phyloP scores from a whole-genome alignment of 2,113 vertebrate genomes.

The Corythaeola cristata region DNA sequence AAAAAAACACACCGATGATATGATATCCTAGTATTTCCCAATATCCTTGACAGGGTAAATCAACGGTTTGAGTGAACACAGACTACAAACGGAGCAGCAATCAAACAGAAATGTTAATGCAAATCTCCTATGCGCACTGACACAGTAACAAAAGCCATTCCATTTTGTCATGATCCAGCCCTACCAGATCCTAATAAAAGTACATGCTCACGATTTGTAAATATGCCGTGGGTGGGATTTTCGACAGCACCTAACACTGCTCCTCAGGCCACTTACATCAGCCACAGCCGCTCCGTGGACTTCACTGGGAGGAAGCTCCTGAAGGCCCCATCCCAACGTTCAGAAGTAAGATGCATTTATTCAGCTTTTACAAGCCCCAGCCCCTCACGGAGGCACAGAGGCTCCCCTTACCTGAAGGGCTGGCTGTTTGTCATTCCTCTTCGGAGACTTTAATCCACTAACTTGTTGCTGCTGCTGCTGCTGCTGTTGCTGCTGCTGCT shows the following conservation, averaged over 20 bases:
- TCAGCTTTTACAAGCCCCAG: background rate
- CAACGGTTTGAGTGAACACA: slow-evolving; percentile 35
- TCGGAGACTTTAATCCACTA: slow-evolving; percentile 88
- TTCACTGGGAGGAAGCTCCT: background rate
- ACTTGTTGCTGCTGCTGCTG: slow-evolving; percentile 85
- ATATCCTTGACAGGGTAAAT: slow-evolving; percentile 46
- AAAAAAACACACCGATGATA: background rate
- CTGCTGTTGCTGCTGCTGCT: slow-evolving; percentile 81
- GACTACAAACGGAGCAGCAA: slow-evolving; percentile 18
- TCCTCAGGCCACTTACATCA: background rate
- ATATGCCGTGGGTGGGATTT: background rate
- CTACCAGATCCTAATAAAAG: background rate
- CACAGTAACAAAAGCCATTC: slow-evolving; percentile 38
- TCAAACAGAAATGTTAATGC: slow-evolving; percentile 47
- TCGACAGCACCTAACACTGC: background rate
- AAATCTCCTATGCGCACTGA: slow-evolving; percentile 37
- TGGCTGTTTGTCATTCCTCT: slow-evolving; percentile 91
- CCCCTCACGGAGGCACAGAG: rapidly evolving
- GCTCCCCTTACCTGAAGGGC: slow-evolving; percentile 85
- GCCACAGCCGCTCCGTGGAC: background rate
- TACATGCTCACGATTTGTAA: background rate
- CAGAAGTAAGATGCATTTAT: rapidly evolving
- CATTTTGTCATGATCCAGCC: slow-evolving; percentile 11
- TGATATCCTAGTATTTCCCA: slow-evolving; percentile 27
- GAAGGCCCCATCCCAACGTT: background rate